phyloP scores from a whole-genome alignment of 2,113 vertebrate species.

The Probosciger aterrimus region DNA sequence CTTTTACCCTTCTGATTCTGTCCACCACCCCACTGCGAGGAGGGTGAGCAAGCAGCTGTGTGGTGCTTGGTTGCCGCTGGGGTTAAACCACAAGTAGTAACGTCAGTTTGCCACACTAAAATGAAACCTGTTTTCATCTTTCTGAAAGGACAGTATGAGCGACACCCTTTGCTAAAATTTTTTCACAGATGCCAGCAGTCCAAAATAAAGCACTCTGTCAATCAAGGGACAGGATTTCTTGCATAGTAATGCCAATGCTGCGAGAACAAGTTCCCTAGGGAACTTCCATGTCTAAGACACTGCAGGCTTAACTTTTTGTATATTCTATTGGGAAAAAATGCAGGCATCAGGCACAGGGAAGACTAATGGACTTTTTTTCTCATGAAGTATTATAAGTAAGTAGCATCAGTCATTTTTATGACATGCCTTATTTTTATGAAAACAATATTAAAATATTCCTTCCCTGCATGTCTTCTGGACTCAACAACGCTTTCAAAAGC shows the following conservation, averaged over 20 bases:
- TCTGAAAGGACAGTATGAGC: neutral
- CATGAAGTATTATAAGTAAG: neutral
- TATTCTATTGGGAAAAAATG: neutral
- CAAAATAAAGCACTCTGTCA: neutral
- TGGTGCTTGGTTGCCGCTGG: neutral
- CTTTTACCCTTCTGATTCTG: neutral
- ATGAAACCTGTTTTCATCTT: neutral
- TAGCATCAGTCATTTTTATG: neutral
- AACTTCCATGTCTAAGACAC: neutral
- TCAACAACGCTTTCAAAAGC: neutral
- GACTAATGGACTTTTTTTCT: neutral
- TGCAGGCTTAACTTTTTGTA: neutral
- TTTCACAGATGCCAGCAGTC: neutral
- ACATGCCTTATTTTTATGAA: neutral
- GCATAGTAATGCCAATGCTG: neutral
- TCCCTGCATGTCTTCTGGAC: neutral
- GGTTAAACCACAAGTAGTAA: neutral
- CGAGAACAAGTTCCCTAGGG: neutral
- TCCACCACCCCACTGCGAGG: neutral
- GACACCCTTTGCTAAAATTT: neutral
- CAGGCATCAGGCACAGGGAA: neutral
- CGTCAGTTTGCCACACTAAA: neutral
- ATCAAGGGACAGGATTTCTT: neutral
- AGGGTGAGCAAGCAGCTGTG: neutral
- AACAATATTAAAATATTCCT: neutral